These are phyloP conservation scores for Tonatia bakeri DNA, from an alignment of 2,113 vertebrate species.

Conservation along the genomic window DNA sequence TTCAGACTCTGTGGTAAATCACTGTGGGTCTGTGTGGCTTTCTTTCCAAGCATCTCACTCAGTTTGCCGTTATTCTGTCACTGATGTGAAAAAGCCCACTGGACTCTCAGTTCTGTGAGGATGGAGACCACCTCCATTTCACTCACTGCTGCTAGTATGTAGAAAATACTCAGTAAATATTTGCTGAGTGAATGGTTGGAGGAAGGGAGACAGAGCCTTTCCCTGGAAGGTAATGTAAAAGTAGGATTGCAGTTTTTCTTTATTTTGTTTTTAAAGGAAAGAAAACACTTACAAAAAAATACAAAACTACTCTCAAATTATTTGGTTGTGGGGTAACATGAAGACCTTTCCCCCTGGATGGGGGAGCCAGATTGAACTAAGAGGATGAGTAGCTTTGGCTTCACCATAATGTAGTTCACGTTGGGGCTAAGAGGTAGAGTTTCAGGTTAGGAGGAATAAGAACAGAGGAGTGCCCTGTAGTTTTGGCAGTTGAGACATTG, in stretches of 20 bases:
- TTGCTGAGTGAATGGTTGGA: neutral
- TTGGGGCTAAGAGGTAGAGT: constrained; percentile 42
- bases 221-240: neutral
- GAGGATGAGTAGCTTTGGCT: constrained; percentile 15
- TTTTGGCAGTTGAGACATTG: neutral
- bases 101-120: neutral
- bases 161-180: neutral
- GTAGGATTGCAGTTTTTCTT: neutral
- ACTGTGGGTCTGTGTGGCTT: neutral
- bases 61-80: neutral
- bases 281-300: neutral
- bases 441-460: neutral
- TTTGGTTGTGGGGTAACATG: neutral
- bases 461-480: neutral
- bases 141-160: neutral
- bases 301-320: neutral
- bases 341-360: neutral
- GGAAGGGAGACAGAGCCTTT: neutral
- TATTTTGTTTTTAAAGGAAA: constrained; percentile 22
- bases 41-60: neutral
- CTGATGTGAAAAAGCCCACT: neutral
- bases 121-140: neutral
- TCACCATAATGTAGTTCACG: constrained; percentile 3
- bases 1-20: neutral
- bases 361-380: neutral